phyloP scores from a whole-genome alignment of 2,113 vertebrate genomes.

The Corythornis madagascariensis region DNA sequence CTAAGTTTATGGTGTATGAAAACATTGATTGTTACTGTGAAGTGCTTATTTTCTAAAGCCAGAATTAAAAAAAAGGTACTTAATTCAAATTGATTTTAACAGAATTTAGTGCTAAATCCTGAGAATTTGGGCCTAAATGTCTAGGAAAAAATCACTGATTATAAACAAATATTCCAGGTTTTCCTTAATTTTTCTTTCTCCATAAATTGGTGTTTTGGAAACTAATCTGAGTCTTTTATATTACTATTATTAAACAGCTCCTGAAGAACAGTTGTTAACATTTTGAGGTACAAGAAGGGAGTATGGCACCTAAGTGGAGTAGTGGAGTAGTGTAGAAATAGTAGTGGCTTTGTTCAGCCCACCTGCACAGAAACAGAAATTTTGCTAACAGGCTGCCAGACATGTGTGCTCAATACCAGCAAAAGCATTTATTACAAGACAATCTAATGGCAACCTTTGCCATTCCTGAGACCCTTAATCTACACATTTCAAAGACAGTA shows the following conservation, averaged over 20 bases:
- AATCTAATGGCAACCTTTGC: background rate
- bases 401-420: background rate
- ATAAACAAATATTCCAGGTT: background rate
- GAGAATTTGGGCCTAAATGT: background rate
- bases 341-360: background rate
- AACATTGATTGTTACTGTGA: background rate
- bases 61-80: background rate
- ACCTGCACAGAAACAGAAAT: background rate
- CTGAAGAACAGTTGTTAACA: background rate
- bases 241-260: background rate
- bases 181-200: background rate
- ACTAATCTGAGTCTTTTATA: background rate
- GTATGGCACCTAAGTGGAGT: background rate
- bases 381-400: background rate
- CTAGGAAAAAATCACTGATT: background rate
- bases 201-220: background rate
- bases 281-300: background rate
- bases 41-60: background rate
- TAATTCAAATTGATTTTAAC: constrained; percentile 1
- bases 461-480: background rate
- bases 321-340: background rate
- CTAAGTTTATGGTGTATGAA: background rate
- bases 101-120: background rate
- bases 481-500: background rate
- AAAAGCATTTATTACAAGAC: background rate